phyloP scores from a whole-genome alignment of 2,797 vertebrate genomes.

The Vespertilio murinus region DNA sequence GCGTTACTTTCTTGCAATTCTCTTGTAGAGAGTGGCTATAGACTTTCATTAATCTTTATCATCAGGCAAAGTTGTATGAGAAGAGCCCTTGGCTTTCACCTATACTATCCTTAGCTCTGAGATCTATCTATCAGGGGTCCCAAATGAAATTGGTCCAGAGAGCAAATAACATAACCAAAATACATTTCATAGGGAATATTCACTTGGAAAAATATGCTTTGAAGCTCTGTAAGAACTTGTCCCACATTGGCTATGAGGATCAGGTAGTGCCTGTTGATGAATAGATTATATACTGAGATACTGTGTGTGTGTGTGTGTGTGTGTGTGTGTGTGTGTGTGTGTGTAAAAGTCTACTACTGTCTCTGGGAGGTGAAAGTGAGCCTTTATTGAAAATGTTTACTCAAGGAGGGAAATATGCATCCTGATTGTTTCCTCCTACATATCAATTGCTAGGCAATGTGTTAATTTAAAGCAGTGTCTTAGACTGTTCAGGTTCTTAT shows the following conservation, averaged over 20 bases:
- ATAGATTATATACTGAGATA: not conserved
- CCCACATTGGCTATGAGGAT: not conserved
- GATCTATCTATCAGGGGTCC: not conserved
- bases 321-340: too few relatives aligned
- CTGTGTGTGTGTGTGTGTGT: too few relatives aligned
- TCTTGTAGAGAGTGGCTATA: not conserved
- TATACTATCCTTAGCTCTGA: not conserved
- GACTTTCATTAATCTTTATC: not conserved
- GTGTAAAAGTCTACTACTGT: not conserved
- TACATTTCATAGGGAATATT: not conserved
- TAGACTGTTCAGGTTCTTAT: too few relatives aligned
- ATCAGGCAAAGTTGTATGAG: not conserved
- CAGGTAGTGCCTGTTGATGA: not conserved
- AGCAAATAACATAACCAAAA: not conserved
- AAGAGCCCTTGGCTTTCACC: not conserved
- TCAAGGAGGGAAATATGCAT: not conserved
- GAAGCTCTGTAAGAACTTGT: not conserved
- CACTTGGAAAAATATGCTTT: not conserved
- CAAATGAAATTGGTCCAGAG: not conserved
- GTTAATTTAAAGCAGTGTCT: not conserved
- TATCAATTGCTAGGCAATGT: not conserved
- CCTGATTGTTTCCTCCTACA: not conserved
- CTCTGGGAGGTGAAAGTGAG: not conserved
- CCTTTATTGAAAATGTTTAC: not conserved
- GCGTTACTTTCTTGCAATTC: not conserved